Conservation (phyloP, 1,140 invertebrate species). For the Aphelenchoides besseyi region DNA sequence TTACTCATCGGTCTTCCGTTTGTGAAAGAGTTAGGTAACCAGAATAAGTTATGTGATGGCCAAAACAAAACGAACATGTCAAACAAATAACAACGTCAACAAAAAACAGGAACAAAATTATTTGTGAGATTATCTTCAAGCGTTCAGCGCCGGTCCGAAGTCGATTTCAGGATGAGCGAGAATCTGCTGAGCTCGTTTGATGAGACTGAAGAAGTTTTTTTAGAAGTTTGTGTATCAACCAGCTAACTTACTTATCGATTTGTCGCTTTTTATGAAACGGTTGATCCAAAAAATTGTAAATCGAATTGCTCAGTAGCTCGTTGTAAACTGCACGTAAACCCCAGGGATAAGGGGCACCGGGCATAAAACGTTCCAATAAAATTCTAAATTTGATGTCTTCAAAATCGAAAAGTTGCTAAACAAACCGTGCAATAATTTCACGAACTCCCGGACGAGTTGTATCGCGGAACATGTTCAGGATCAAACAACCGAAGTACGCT, state of each 20-base stretch:
- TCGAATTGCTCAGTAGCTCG: not conserved
- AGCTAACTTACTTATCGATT: not conserved
- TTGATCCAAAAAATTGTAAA: not conserved
- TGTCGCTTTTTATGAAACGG: not conserved
- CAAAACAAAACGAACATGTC: no score
- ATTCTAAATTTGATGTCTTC: not conserved
- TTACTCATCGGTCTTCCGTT: no score
- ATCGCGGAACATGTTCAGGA: not conserved
- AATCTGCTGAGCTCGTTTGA: not conserved
- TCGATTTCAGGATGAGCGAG: not conserved
- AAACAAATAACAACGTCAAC: no score
- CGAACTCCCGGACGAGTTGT: not conserved
- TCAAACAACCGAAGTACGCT: not conserved
- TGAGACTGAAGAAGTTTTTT: not conserved
- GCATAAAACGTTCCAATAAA: not conserved
- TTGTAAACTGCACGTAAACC: not conserved
- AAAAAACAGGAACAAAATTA: no score
- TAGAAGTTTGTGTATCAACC: not conserved
- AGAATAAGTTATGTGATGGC: no score
- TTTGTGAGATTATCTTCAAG: no score
- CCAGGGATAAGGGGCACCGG: not conserved
- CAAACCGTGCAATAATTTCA: not conserved
- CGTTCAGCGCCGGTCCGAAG: not conserved
- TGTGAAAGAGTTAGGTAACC: no score
- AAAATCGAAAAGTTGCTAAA: not conserved